A percentile compares a stretch with the other conserved stretches of the same genome.
Conservation (phyloP, 1,140 invertebrate species). For the Glossosoma conforme region DNA sequence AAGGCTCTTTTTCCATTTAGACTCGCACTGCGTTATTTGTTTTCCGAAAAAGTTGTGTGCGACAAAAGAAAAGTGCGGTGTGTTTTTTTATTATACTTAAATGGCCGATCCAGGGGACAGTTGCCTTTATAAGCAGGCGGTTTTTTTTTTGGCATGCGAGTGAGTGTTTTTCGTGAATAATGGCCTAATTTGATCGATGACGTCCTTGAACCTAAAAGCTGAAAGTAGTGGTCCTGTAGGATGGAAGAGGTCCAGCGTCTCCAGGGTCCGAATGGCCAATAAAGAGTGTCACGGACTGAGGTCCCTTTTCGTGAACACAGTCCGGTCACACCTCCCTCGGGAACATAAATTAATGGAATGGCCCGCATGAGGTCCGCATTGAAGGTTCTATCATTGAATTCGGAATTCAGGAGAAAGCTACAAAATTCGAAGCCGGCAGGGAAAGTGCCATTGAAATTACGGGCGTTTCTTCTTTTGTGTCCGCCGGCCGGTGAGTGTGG, state of each 20-base stretch:
- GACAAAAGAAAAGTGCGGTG: no score
- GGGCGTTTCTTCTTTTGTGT: no score
- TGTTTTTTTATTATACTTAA: no score
- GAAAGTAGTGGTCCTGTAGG: neutral
- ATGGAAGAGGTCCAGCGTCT: neutral
- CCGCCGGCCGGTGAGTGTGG: no score
- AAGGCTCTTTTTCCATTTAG: no score
- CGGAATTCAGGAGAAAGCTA: slow-evolving; percentile 4
- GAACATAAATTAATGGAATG: slow-evolving; percentile 14
- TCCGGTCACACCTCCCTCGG: slow-evolving; percentile 1
- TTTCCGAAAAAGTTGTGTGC: no score
- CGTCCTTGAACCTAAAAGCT: neutral
- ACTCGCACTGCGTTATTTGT: no score
- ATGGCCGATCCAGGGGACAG: no score
- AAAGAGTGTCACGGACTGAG: slow-evolving; percentile 6
- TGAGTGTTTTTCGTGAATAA: slow-evolving; percentile 3
- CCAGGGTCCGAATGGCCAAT: slow-evolving; percentile 5
- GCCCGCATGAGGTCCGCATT: slow-evolving; percentile 7
- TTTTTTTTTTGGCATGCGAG: no score
- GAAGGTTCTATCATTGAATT: slow-evolving; percentile 11
- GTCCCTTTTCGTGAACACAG: slow-evolving; percentile 7
- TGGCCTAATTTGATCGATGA: neutral
- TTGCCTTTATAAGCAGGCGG: no score
- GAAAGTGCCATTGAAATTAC: slow-evolving; percentile 5
- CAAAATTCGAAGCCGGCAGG: neutral